Conservation (phyloP, 2,888 invertebrate genomes). For the Dromius quadrimaculatus region DNA sequence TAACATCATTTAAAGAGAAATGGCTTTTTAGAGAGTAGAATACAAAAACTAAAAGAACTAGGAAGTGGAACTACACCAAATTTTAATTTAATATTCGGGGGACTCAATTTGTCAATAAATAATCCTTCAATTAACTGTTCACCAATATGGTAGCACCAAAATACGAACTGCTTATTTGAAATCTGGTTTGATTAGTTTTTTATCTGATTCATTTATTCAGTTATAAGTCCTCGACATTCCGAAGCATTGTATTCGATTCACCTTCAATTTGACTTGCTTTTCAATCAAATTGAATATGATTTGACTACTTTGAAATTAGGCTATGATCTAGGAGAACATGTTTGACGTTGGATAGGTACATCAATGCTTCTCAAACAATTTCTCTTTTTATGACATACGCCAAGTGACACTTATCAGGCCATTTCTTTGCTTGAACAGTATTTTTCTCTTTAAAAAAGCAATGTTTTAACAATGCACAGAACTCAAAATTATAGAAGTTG, state of each 20-base stretch:
- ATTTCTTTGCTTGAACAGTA: too few species aligned
- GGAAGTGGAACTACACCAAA: not conserved
- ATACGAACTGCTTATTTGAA: constrained; percentile 25
- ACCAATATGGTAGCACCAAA: constrained; percentile 21
- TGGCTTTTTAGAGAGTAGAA: not conserved
- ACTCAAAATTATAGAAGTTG: too few species aligned
- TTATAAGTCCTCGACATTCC: constrained; percentile 32
- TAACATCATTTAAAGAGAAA: not conserved
- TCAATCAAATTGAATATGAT: constrained; percentile 1
- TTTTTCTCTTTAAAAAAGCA: too few species aligned
- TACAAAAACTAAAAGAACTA: too few species aligned
- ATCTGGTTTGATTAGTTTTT: constrained; percentile 32
- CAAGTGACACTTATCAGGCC: too few species aligned
- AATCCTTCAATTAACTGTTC: not conserved
- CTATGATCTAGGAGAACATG: not conserved
- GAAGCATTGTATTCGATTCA: constrained; percentile 24
- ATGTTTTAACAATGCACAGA: too few species aligned
- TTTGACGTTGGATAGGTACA: not conserved
- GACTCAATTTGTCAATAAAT: not conserved
- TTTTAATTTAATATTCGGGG: not conserved
- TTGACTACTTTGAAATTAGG: not conserved
- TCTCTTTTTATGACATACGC: too few species aligned
- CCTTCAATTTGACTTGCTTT: constrained; percentile 18
- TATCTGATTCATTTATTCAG: constrained; percentile 35
- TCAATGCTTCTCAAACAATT: too few species aligned